Evolutionary conservation across 2,888 invertebrate species (phyloP).

Genomic region (Drosophila emarginata): DNA sequence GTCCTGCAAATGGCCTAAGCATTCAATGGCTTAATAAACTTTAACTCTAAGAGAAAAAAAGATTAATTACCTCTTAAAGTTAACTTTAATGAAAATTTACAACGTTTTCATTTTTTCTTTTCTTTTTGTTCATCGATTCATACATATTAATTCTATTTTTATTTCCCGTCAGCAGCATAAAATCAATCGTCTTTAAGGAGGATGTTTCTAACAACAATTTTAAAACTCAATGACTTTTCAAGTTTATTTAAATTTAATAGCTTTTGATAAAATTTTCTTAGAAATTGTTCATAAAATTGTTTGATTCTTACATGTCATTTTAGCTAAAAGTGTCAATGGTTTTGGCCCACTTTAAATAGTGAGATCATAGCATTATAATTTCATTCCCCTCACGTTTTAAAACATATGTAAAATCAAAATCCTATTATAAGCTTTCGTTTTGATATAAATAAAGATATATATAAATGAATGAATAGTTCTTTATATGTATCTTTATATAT

Average conservation of each 20-base stretch:
- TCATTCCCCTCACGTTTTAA: constrained; percentile 3
- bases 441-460: constrained; percentile 1
- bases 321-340: neutral
- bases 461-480: neutral
- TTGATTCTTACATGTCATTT: neutral
- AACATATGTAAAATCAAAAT: constrained; percentile 70
- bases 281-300: neutral
- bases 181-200: neutral
- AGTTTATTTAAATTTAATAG: too few species aligned
- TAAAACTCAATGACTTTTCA: neutral
- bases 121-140: neutral
- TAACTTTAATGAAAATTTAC: too few species aligned
- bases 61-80: too few species aligned
- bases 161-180: neutral
- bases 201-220: neutral
- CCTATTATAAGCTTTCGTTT: constrained; percentile 68
- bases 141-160: neutral
- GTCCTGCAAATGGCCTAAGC: too few species aligned
- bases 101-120: too few species aligned
- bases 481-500: neutral
- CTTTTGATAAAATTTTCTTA: neutral
- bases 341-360: neutral
- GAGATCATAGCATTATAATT: neutral
- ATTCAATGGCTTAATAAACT: too few species aligned
- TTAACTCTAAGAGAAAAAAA: too few species aligned